These are phyloP conservation scores for Isotomurus palustris DNA, from an alignment of 2,888 invertebrate species.

Conservation along the genomic window DNA sequence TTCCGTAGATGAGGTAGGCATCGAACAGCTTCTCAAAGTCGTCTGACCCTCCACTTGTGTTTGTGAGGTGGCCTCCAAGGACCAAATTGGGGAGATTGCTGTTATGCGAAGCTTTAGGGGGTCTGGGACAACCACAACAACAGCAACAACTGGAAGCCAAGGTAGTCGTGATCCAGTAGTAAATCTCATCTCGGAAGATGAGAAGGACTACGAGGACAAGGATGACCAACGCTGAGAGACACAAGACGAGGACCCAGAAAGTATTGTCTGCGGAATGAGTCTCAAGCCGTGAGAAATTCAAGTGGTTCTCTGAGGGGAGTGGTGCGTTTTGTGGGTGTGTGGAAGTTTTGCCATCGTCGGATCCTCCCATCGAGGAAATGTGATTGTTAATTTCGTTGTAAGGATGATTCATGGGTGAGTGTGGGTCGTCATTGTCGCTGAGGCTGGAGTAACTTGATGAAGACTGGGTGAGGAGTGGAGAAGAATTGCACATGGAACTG, in stretches of 20 bases:
- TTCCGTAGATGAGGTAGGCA: constrained; percentile 84
- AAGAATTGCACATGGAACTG: constrained; percentile 27
- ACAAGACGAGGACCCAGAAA: constrained; percentile 16
- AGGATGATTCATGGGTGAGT: constrained; percentile 18
- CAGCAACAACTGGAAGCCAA: neutral
- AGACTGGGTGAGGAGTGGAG: constrained; percentile 20
- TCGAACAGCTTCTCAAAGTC: constrained; percentile 59
- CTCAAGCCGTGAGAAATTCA: constrained; percentile 9
- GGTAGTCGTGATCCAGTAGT: constrained; percentile 11
- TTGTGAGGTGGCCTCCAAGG: too few relatives aligned
- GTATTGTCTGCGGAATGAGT: constrained; percentile 11
- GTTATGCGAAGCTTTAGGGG: neutral
- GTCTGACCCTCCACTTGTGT: neutral
- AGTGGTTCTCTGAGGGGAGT: constrained; percentile 4
- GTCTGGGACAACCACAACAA: neutral
- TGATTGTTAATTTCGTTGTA: constrained; percentile 29
- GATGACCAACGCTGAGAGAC: constrained; percentile 27
- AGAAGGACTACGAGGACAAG: constrained; percentile 27
- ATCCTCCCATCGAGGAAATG: constrained; percentile 37
- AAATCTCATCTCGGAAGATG: constrained; percentile 36
- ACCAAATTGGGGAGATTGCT: too few relatives aligned
- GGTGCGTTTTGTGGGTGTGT: neutral
- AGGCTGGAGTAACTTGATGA: too few relatives aligned
- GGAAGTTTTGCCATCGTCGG: constrained; percentile 14
- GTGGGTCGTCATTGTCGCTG: constrained; percentile 29